Percentiles rank a stretch among this genome's conserved stretches.
phyloP scores from a whole-genome alignment of 2,797 vertebrate genomes.

The Acipenser transmontanus region DNA sequence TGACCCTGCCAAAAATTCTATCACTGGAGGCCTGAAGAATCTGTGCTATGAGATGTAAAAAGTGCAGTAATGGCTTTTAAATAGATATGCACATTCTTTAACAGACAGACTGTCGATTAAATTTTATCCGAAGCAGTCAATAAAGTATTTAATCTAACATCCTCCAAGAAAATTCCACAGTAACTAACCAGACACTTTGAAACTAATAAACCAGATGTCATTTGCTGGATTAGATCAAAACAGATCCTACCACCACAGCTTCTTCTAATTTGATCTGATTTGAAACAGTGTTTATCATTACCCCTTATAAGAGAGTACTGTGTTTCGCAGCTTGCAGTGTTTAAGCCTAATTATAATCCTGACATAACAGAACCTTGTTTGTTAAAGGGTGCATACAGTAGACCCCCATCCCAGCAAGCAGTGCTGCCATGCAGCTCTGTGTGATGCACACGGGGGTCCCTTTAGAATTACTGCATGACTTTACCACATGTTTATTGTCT shows the following conservation, averaged over 20 bases:
- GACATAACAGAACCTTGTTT: conserved; percentile 8
- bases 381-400: not conserved
- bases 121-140: conserved; percentile 52
- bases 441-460: no score
- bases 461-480: not conserved
- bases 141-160: conserved; percentile 56
- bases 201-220: conserved; percentile 64
- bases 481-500: not conserved
- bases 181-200: conserved; percentile 40
- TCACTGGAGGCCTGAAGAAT: conserved; percentile 31
- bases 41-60: conserved; percentile 24
- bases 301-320: conserved; percentile 3
- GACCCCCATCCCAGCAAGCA: no score
- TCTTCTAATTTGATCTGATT: not conserved
- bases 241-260: not conserved
- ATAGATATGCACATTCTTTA: conserved; percentile 35
- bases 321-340: conserved; percentile 14
- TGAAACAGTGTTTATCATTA: not conserved
- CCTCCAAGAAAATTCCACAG: conserved; percentile 51
- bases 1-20: conserved; percentile 32
- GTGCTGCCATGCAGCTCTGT: no score
- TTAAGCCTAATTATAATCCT: conserved; percentile 16
- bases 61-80: conserved; percentile 52
- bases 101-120: conserved; percentile 49
- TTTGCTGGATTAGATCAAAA: conserved; percentile 19